A percentile compares a stretch with the other conserved stretches of the same genome.
phyloP scores from a whole-genome alignment of 2,113 vertebrate species.

The Diadophis punctatus region DNA sequence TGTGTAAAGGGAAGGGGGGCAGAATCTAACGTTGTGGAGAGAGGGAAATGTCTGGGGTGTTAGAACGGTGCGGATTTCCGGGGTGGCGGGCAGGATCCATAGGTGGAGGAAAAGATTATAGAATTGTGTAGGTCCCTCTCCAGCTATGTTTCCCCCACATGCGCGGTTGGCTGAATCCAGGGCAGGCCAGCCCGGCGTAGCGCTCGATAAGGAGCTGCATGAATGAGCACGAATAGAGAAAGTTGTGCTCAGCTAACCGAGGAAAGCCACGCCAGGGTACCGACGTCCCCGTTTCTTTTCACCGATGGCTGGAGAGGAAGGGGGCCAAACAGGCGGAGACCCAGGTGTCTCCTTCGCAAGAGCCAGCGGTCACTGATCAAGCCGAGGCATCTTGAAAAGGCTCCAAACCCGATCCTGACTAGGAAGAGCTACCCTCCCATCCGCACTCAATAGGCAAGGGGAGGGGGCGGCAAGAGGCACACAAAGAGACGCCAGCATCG shows the following conservation, averaged over 20 bases:
- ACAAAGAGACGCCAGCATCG: constrained; percentile 38
- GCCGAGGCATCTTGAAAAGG: background rate
- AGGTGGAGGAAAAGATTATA: background rate
- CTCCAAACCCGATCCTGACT: background rate
- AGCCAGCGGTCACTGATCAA: constrained; percentile 37
- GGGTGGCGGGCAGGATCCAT: background rate
- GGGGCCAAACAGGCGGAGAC: constrained; percentile 35
- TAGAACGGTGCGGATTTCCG: background rate
- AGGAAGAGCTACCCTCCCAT: background rate
- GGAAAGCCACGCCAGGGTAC: constrained; percentile 80
- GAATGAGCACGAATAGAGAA: constrained; percentile 93
- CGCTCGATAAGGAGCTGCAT: constrained; percentile 87
- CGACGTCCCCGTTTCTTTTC: constrained; percentile 59
- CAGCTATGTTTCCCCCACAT: constrained; percentile 37
- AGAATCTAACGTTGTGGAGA: background rate
- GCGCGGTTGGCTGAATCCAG: constrained; percentile 64
- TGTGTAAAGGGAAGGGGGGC: too few relatives aligned
- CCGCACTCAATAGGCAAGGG: background rate
- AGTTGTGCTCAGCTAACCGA: constrained; percentile 94
- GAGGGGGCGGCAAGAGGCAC: background rate
- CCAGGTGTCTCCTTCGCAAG: constrained; percentile 18
- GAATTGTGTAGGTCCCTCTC: background rate
- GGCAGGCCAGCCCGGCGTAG: constrained; percentile 66
- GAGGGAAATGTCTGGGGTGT: background rate
- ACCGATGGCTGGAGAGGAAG: constrained; percentile 54